These are phyloP conservation scores for Dermatemys mawii DNA, from an alignment of 2,113 vertebrate genomes.

Conservation along the genomic window DNA sequence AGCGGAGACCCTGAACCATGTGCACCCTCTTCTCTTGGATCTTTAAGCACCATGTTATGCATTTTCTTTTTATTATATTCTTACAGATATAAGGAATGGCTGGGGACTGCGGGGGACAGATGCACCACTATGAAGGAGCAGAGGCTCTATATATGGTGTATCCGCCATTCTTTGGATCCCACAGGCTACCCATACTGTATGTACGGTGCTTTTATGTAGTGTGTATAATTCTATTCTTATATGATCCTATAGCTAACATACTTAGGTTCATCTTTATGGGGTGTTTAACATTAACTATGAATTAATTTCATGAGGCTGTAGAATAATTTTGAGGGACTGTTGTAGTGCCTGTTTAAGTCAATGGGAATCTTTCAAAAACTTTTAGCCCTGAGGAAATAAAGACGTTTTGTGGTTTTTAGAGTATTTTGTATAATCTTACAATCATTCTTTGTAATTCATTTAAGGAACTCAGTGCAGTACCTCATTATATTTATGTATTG, in stretches of 20 bases:
- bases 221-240: background rate
- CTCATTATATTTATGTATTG: background rate
- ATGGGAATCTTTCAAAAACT: background rate
- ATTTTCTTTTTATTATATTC: conserved; percentile 43
- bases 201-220: background rate
- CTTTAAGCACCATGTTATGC: conserved; percentile 33
- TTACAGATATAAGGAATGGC: conserved; percentile 26
- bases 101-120: background rate
- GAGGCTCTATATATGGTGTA: conserved; percentile 8
- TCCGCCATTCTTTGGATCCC: conserved; percentile 8
- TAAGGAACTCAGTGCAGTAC: background rate
- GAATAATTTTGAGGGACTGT: background rate
- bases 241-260: background rate
- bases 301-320: background rate
- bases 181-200: background rate
- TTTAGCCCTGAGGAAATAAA: background rate
- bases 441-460: background rate
- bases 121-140: background rate
- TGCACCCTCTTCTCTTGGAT: conserved; percentile 1
- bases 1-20: background rate
- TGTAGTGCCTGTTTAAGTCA: background rate
- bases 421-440: background rate
- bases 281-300: background rate
- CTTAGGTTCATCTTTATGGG: background rate
- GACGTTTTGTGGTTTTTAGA: background rate